These are phyloP conservation scores for Sabatieria punctata DNA, from an alignment of 2,888 invertebrate species.

Conservation along the genomic window DNA sequence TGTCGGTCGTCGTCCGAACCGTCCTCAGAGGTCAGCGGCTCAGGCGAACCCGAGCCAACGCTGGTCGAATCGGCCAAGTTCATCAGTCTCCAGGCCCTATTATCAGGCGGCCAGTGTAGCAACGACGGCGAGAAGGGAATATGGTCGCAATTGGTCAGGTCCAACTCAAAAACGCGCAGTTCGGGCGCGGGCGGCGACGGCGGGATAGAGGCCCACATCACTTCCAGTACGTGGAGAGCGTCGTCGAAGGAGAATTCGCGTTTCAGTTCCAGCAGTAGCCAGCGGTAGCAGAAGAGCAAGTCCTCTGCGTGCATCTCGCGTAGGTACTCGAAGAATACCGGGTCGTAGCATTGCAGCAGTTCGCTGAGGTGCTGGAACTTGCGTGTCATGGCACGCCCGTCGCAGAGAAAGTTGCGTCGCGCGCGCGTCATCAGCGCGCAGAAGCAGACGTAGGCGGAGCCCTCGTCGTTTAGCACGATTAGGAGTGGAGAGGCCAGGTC, in stretches of 20 bases:
- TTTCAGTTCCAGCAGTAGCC: constrained; percentile 90
- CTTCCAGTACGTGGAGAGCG: constrained; percentile 80
- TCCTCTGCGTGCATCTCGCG: constrained; percentile 67
- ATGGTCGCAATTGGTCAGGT: not conserved
- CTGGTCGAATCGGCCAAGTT: no score
- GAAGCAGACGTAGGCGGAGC: constrained; percentile 86
- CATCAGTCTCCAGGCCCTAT: not conserved
- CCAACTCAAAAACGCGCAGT: constrained; percentile 5
- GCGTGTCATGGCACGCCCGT: constrained; percentile 78
- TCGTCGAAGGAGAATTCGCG: constrained; percentile 93
- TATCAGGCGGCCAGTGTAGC: no score
- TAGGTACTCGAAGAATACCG: constrained; percentile 71
- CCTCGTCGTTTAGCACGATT: constrained; percentile 80
- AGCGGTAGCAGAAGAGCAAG: constrained; percentile 77
- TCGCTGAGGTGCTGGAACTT: constrained; percentile 81
- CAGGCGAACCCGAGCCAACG: no score
- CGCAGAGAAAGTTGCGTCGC: constrained; percentile 69
- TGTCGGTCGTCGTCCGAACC: no score
- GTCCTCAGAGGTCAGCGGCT: no score
- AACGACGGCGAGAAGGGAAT: not conserved
- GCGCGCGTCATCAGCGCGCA: constrained; percentile 82
- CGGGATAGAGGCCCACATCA: constrained; percentile 82
- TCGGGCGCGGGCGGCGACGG: constrained; percentile 35
- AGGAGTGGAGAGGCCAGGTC: constrained; percentile 84
- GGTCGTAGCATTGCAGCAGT: constrained; percentile 73